These are phyloP conservation scores for Globia sparganii DNA, from an alignment of 2,888 invertebrate genomes.

Conservation along the genomic window DNA sequence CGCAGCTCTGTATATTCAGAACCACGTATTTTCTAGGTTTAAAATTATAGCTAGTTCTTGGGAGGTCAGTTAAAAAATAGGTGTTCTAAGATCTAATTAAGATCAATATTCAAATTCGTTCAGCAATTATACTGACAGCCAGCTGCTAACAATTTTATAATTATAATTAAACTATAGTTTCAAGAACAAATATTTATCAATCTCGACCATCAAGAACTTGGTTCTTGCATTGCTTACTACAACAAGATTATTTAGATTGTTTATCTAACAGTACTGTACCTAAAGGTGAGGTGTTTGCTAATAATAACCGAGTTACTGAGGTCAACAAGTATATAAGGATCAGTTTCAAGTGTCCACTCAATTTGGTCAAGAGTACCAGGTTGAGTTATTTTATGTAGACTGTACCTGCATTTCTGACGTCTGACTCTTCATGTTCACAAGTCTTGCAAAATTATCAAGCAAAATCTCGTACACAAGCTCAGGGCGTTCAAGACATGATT, in stretches of 20 bases:
- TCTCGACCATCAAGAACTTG: conserved; percentile 58
- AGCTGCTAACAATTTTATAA: conserved; percentile 53
- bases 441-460: background rate
- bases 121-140: conserved; percentile 40
- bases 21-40: background rate
- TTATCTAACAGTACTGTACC: conserved; percentile 48
- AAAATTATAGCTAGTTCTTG: background rate
- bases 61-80: conserved; percentile 26
- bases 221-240: conserved; percentile 38
- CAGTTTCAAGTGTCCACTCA: conserved; percentile 10
- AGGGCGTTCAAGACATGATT: background rate
- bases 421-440: background rate
- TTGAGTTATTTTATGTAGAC: background rate
- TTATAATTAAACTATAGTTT: conserved; percentile 56
- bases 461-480: background rate
- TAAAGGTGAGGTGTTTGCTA: conserved; percentile 41
- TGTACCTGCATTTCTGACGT: background rate
- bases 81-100: conserved; percentile 45
- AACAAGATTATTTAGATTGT: conserved; percentile 57
- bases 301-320: conserved; percentile 53
- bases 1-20: background rate
- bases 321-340: conserved; percentile 42
- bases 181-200: conserved; percentile 65
- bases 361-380: background rate
- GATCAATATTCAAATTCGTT: conserved; percentile 51